Conservation (phyloP, 2,888 invertebrate genomes). For the Drosophila infuscata region DNA sequence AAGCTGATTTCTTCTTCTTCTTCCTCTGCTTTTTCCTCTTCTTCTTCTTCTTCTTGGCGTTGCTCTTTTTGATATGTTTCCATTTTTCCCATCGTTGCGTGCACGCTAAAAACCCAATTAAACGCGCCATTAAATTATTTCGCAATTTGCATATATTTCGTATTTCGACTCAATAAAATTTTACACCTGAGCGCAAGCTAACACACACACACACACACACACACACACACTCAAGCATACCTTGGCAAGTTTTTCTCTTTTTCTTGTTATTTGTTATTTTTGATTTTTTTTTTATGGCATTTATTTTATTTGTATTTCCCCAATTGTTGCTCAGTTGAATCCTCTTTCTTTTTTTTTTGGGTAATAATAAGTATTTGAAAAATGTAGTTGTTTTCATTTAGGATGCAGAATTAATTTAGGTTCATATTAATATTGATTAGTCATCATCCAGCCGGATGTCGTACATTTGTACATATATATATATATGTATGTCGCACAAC, state of each 20-base stretch:
- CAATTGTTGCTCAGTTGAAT: slow-evolving; percentile 48
- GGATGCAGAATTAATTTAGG: slow-evolving; percentile 1
- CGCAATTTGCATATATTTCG: slow-evolving; percentile 80
- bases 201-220: slow-evolving; percentile 40
- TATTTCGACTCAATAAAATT: slow-evolving; percentile 79
- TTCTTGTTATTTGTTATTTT: slow-evolving; percentile 21
- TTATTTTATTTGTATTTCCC: slow-evolving; percentile 49
- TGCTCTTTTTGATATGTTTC: slow-evolving; percentile 51
- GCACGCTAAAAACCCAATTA: slow-evolving; percentile 78
- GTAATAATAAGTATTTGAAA: background rate
- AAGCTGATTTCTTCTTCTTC: background rate
- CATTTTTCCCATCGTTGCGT: slow-evolving; percentile 58
- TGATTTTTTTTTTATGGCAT: slow-evolving; percentile 39
- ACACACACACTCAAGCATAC: slow-evolving; percentile 30
- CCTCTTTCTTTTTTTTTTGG: background rate
- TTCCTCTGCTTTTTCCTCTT: background rate
- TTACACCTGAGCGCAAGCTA: slow-evolving; percentile 69
- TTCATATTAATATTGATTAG: slow-evolving; percentile 15
- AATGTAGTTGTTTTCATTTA: background rate
- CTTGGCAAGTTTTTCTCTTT: slow-evolving; percentile 28
- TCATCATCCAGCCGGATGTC: slow-evolving; percentile 7
- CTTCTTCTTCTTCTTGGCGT: background rate
- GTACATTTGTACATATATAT: background rate
- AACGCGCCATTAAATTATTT: slow-evolving; percentile 80
- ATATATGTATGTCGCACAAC: background rate